Percentiles rank a stretch among this genome's conserved stretches.
These are phyloP conservation scores for Chelonia mydas DNA, from an alignment of 2,797 vertebrate genomes.

Conservation along the genomic window DNA sequence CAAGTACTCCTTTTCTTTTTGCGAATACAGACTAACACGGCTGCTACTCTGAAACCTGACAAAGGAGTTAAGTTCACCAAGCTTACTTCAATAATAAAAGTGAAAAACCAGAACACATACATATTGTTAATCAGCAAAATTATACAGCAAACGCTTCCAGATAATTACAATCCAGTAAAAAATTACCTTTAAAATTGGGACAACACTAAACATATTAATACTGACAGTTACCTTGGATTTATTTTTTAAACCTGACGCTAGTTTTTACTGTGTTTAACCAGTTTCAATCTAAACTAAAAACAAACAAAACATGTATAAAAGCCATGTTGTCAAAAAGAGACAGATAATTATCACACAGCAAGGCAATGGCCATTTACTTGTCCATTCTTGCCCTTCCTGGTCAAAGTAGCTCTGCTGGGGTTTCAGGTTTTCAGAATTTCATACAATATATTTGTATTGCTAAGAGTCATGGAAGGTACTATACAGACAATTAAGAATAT, in stretches of 20 bases:
- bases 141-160: not conserved
- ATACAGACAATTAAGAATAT: not conserved
- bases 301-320: not conserved
- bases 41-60: too few species aligned
- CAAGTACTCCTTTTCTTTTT: too few species aligned
- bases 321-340: slow-evolving; percentile 12
- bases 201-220: too few species aligned
- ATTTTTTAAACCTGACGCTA: not conserved
- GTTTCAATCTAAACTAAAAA: not conserved
- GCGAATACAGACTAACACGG: too few species aligned
- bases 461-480: not conserved
- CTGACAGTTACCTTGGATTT: not conserved
- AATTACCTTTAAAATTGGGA: too few species aligned
- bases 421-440: slow-evolving; percentile 52
- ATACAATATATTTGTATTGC: slow-evolving; percentile 20
- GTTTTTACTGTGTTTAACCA: not conserved
- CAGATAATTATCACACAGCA: slow-evolving; percentile 10
- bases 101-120: fast-evolving
- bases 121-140: not conserved
- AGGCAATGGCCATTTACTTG: not conserved
- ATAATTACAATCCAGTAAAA: not conserved
- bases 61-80: fast-evolving
- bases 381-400: slow-evolving; percentile 23
- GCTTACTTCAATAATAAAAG: not conserved
- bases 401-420: slow-evolving; percentile 24